These are phyloP conservation scores for Melanaphis sacchari DNA, from an alignment of 1,140 invertebrate species.

Conservation along the genomic window DNA sequence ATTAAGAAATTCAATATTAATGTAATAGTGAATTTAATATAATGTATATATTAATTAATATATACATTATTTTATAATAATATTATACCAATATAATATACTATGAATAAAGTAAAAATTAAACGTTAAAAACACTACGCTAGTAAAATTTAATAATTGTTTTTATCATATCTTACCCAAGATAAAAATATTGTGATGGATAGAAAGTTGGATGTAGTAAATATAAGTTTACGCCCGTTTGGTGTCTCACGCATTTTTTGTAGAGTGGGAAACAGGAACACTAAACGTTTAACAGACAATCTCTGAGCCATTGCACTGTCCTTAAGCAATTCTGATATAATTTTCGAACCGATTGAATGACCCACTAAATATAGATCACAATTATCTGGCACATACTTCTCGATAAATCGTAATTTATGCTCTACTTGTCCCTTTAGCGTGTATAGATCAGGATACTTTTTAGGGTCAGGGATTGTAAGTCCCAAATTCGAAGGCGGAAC, in stretches of 20 bases:
- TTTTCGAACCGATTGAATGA: conserved; percentile 86
- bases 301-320: conserved; percentile 60
- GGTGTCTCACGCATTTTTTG: conserved; percentile 77
- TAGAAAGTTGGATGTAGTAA: conserved; percentile 63
- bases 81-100: neutral
- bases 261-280: conserved; percentile 81
- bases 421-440: conserved; percentile 77
- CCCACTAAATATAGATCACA: conserved; percentile 77
- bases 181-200: conserved; percentile 68
- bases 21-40: neutral
- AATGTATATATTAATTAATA: no score
- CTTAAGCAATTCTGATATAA: conserved; percentile 77
- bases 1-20: neutral
- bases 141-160: neutral
- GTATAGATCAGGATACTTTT: conserved; percentile 68
- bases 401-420: conserved; percentile 82
- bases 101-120: neutral
- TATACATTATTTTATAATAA: no score
- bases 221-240: conserved; percentile 71
- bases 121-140: neutral
- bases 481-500: conserved; percentile 65
- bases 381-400: conserved; percentile 73
- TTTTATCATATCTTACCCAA: conserved; percentile 62
- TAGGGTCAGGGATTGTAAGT: conserved; percentile 58
- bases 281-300: neutral